Evolutionary conservation across 2,113 vertebrate species (phyloP).

Genomic region (Hyaena hyaena): DNA sequence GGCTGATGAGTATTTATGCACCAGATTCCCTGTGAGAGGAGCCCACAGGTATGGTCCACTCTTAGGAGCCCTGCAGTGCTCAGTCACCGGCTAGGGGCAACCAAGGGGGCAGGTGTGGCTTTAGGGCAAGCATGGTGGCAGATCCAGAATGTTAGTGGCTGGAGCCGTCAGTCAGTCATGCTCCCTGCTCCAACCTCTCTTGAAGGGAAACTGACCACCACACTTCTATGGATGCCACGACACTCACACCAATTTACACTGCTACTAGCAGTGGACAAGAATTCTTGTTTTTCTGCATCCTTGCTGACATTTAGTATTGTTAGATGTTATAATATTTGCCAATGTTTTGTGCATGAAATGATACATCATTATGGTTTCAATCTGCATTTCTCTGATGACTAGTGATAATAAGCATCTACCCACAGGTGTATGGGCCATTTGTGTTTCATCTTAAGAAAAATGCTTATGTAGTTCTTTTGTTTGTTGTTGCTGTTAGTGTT

Average conservation of each 20-base stretch:
- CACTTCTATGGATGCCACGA: neutral
- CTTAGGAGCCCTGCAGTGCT: neutral
- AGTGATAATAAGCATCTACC: neutral
- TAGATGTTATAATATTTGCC: neutral
- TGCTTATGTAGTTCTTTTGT: neutral
- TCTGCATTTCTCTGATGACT: neutral
- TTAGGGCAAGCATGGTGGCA: neutral
- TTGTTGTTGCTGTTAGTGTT: neutral
- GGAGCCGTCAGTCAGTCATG: neutral
- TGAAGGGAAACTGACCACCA: neutral
- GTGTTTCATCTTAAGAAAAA: neutral
- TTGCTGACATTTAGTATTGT: neutral
- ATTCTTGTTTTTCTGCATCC: neutral
- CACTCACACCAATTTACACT: neutral
- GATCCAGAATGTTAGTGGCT: neutral
- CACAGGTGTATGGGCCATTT: neutral
- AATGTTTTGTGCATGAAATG: neutral
- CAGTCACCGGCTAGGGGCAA: neutral
- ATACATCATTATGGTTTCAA: neutral
- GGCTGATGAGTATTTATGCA: neutral
- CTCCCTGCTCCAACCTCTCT: neutral
- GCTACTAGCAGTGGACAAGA: neutral
- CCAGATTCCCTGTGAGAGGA: neutral
- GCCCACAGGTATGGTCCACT: neutral
- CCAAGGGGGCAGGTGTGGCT: neutral